Evolutionary conservation across 2,888 invertebrate genomes (phyloP).

Genomic region (Parasteatoda lunata): DNA sequence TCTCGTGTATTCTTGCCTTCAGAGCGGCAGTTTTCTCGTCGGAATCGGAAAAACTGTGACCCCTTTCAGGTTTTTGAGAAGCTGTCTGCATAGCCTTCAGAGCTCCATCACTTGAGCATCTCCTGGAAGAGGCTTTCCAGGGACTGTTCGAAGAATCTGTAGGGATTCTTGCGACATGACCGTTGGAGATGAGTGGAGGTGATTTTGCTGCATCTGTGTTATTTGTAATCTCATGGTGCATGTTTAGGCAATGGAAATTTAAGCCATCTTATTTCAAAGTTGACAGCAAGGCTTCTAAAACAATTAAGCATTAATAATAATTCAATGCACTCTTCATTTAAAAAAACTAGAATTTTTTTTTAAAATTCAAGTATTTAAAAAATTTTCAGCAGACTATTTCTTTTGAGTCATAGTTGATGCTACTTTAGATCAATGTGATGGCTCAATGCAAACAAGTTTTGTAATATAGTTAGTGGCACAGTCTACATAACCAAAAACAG

Average conservation of each 20-base stretch:
- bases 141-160: neutral
- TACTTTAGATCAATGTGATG: no score
- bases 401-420: no score
- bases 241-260: slow-evolving; percentile 17
- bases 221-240: slow-evolving; percentile 49
- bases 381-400: no score
- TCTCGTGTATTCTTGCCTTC: slow-evolving; percentile 67
- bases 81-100: slow-evolving; percentile 42
- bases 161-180: neutral
- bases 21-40: slow-evolving; percentile 65
- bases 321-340: no score
- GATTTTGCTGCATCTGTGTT: slow-evolving; percentile 6
- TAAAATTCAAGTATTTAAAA: no score
- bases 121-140: slow-evolving; percentile 58
- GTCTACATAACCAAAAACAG: no score
- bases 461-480: no score
- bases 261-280: neutral
- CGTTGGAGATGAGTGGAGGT: slow-evolving; percentile 7
- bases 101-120: slow-evolving; percentile 68
- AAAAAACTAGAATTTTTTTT: no score
- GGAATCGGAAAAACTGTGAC: slow-evolving; percentile 66
- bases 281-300: neutral
- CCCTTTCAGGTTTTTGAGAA: slow-evolving; percentile 52
- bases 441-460: no score
- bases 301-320: no score